Base-by-base conservation (phyloP, 2,113 vertebrate genomes). In the Gracilinanus agilis region DNA sequence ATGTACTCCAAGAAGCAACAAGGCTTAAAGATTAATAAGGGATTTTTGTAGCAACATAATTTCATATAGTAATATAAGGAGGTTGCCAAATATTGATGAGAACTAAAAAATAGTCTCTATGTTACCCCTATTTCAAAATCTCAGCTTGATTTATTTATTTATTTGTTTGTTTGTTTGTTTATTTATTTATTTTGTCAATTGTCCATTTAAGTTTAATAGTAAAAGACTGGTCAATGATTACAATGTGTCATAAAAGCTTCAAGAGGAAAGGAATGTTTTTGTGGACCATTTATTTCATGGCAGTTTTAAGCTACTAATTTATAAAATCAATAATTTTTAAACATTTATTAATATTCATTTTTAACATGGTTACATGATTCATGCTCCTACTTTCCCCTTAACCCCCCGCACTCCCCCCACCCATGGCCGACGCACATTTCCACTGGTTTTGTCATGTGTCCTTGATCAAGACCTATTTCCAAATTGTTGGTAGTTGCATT, bases 241-340 rank as follows among this genome's bases (percentile, higher is more conserved):
- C 99, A 98, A 99, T 99, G 99, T 99, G 99, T 99, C 99, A 99
- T 98, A 99, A 99, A 99, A 99, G 99, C 98, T 99, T 99, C 99
- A 98, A 99, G 98, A 99, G 99, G 99, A 99, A 99, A 99, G 99
- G 99, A 99, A 98, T 97, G 96, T 98, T 98, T 75, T 95, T 98
- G 98, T 98, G 98, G 98, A 98, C 98, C 98, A 98, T 98, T 98
- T 98, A 97, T 98, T 98, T 98, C 95, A 98, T 99, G 98, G 97
- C 98, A 98, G 98, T 99, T 99, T 98, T 98, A 99, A 99, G 98
- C 98, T 98, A 99, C 99, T 98, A 99, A 98, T 99, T 98, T 98
- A 98, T 96, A 98, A 98, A 99, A 98, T 98, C 55, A 97, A 97
- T 98, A 98, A 98, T 99, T 99, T 98, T 98, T 97, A 98, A 98